Evolutionary conservation across 2,888 invertebrate genomes (phyloP).

Genomic region (Marronus borbonicus): DNA sequence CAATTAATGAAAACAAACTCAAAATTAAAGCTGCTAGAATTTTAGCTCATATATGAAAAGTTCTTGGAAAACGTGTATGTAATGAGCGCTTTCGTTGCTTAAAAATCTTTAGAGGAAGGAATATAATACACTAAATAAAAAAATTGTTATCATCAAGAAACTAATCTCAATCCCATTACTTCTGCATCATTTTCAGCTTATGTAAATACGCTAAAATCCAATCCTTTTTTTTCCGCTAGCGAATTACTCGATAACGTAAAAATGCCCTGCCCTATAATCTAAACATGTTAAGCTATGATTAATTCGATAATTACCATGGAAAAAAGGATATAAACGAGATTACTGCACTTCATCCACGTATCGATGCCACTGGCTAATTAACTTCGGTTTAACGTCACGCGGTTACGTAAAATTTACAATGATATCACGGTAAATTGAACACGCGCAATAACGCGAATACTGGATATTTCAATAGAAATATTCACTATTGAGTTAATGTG

Average conservation of each 20-base stretch:
- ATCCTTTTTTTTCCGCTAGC: neutral
- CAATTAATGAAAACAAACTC: too few relatives aligned
- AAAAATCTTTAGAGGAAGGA: too few relatives aligned
- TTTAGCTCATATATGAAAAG: too few relatives aligned
- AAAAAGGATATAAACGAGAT: constrained; percentile 30
- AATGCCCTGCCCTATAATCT: constrained; percentile 4
- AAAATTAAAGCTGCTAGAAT: too few relatives aligned
- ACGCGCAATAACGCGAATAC: neutral
- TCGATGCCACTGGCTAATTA: neutral
- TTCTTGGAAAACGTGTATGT: too few relatives aligned
- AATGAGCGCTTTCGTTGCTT: too few relatives aligned
- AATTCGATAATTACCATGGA: constrained; percentile 11
- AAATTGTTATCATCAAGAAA: neutral
- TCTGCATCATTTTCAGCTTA: neutral
- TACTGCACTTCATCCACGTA: neutral
- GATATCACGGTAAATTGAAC: constrained; percentile 39
- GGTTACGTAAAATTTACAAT: constrained; percentile 40
- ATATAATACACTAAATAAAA: neutral
- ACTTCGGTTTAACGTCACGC: constrained; percentile 4
- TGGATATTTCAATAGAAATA: constrained; percentile 10
- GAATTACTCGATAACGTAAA: constrained; percentile 7
- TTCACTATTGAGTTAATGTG: neutral
- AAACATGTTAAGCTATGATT: constrained; percentile 6
- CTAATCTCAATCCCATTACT: constrained; percentile 12
- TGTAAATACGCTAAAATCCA: constrained; percentile 5